phyloP scores from a whole-genome alignment of 2,113 vertebrate species.

The Anoura caudifer region DNA sequence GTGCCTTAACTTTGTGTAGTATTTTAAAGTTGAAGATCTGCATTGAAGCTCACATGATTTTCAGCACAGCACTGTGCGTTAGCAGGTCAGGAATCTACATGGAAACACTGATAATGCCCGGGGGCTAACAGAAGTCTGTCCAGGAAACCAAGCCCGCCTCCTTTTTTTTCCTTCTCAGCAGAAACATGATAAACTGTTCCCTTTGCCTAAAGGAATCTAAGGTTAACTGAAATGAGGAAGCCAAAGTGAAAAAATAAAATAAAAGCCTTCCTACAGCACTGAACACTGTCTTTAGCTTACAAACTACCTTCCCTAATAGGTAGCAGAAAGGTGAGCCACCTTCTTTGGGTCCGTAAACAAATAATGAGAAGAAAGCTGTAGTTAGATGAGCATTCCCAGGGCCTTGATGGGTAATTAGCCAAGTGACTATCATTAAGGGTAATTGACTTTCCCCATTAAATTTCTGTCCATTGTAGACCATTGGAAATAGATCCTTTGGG shows the following conservation, averaged over 20 bases:
- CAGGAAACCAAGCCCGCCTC: not conserved
- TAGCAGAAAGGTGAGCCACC: slow-evolving; percentile 9
- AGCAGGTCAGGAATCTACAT: not conserved
- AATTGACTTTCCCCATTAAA: slow-evolving; percentile 55
- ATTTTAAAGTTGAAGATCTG: not conserved
- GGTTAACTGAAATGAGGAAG: slow-evolving; percentile 6
- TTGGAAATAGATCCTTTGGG: slow-evolving; percentile 19
- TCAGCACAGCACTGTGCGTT: not conserved
- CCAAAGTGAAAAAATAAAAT: not conserved
- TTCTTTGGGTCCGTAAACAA: slow-evolving; percentile 19
- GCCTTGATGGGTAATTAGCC: slow-evolving; percentile 25
- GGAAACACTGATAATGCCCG: not conserved
- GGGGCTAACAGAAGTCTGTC: not conserved
- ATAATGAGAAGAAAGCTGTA: not conserved
- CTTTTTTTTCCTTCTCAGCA: not conserved
- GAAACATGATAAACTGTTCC: not conserved
- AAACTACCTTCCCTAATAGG: not conserved
- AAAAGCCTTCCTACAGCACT: not conserved
- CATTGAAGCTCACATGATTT: not conserved
- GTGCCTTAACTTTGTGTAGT: not conserved
- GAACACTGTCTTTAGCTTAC: not conserved
- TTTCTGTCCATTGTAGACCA: not conserved
- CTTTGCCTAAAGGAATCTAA: not conserved
- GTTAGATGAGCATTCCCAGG: not conserved
- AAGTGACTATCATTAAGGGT: slow-evolving; percentile 41